Conservation (phyloP, 2,797 vertebrate genomes). For the Cryptoprocta ferox region DNA sequence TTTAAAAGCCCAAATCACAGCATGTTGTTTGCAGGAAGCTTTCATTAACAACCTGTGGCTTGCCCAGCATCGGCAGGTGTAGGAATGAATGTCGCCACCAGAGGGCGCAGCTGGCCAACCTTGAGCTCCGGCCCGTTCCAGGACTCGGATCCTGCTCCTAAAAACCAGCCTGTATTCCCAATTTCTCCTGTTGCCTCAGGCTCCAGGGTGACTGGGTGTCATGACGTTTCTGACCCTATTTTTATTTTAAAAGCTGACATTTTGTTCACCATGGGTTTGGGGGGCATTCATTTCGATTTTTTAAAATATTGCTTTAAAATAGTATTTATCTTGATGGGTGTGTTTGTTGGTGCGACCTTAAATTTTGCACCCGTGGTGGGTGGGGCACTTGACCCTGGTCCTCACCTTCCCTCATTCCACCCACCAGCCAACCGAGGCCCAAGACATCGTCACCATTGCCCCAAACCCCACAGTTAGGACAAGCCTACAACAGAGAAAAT, state of each 20-base stretch:
- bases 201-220: not conserved
- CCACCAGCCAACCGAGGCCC: not conserved
- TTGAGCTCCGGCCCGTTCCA: fast-evolving
- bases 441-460: not conserved
- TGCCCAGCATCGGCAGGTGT: fast-evolving
- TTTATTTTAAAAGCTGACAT: not conserved
- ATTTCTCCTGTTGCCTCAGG: not conserved
- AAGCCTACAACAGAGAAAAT: not conserved
- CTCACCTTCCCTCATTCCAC: not conserved
- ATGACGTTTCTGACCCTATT: not conserved
- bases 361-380: not conserved
- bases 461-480: not conserved
- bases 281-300: not conserved
- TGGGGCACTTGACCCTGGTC: not conserved
- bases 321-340: not conserved
- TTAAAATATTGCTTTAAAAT: not conserved
- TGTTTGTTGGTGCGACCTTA: not conserved
- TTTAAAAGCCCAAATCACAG: not conserved
- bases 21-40: not conserved
- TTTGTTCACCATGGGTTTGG: not conserved
- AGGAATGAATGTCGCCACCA: not conserved
- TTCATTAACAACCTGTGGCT: not conserved
- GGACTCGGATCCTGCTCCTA: not conserved
- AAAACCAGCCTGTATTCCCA: not conserved
- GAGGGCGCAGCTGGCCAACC: not conserved